phyloP scores from a whole-genome alignment of 1,140 invertebrate species.

The Diorhabda carinulata region DNA sequence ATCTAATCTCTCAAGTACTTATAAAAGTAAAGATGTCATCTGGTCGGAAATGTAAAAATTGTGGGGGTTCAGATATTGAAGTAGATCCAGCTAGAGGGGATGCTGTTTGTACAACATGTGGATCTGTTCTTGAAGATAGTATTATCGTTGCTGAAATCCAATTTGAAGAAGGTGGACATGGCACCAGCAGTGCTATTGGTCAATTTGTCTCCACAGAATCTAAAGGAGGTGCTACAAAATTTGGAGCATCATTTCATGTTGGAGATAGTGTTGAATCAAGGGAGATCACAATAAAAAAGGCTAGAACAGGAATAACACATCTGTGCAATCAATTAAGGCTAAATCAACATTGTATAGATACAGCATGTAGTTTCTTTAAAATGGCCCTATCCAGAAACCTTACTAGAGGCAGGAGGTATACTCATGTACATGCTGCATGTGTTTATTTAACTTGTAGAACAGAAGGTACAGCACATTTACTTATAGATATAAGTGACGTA shows the following conservation, averaged over 20 bases:
- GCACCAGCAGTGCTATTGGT: constrained; percentile 81
- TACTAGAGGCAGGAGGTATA: constrained; percentile 85
- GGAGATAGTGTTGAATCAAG: constrained; percentile 82
- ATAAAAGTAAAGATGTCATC: constrained; percentile 47
- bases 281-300: constrained; percentile 84
- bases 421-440: constrained; percentile 94
- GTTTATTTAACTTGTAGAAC: constrained; percentile 95
- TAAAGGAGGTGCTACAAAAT: constrained; percentile 72
- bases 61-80: constrained; percentile 92
- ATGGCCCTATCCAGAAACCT: constrained; percentile 85
- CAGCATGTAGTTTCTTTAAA: constrained; percentile 94
- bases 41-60: constrained; percentile 79
- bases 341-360: constrained; percentile 88
- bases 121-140: constrained; percentile 91
- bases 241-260: constrained; percentile 72
- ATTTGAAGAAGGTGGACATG: constrained; percentile 89
- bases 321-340: constrained; percentile 76
- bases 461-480: constrained; percentile 88
- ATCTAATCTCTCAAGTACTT: too few relatives aligned
- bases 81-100: constrained; percentile 88
- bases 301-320: constrained; percentile 74
- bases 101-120: constrained; percentile 94
- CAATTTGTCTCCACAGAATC: constrained; percentile 90
- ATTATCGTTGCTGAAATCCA: constrained; percentile 95
- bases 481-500: constrained; percentile 98